Conservation (phyloP, 2,113 vertebrate species). For the Solenodon paradoxus region DNA sequence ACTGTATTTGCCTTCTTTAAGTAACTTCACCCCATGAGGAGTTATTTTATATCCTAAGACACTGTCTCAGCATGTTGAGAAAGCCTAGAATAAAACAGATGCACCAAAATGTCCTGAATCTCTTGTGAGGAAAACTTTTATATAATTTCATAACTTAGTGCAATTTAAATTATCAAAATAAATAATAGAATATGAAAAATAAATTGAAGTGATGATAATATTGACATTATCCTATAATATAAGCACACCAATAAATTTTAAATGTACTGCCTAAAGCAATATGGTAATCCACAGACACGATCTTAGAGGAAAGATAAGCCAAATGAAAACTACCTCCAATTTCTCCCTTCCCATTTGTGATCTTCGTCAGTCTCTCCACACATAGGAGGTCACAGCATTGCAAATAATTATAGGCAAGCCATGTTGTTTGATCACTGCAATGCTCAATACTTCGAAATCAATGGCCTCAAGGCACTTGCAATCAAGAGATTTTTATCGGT, state of each 20-base stretch:
- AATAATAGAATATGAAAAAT: not conserved
- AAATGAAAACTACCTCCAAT: not conserved
- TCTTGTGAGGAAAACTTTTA: not conserved
- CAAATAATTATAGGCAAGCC: not conserved
- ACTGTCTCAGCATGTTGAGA: not conserved
- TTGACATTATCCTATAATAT: not conserved
- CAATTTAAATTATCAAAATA: not conserved
- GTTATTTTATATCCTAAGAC: not conserved
- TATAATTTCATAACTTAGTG: not conserved
- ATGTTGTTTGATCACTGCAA: not conserved
- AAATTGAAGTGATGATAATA: not conserved
- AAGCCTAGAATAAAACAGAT: not conserved
- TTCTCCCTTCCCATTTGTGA: not conserved
- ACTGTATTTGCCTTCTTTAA: not conserved
- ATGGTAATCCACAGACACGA: not conserved
- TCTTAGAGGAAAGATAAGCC: not conserved
- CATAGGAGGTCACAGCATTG: not conserved
- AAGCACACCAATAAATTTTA: not conserved
- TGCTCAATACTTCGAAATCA: not conserved
- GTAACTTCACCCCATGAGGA: not conserved
- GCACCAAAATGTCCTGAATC: not conserved
- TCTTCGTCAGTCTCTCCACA: not conserved
- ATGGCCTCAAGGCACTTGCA: not conserved
- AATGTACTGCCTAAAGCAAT: not conserved
- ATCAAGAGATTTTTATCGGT: not conserved